Evolutionary conservation across 1,140 invertebrate species (phyloP).

Genomic region (Oppia nitens): DNA sequence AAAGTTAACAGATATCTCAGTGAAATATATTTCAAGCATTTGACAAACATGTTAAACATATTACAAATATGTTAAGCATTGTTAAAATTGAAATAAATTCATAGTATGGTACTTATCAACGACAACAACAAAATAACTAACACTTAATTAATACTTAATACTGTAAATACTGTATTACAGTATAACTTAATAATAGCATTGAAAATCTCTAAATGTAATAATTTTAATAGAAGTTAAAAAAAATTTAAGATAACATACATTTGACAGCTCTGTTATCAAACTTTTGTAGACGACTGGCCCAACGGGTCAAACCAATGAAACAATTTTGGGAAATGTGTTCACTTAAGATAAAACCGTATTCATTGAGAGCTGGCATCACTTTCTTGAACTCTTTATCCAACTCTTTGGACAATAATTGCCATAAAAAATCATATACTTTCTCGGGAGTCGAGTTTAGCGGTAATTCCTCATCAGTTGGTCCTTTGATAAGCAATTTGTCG

Average conservation of each 20-base stretch:
- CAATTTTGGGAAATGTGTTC: conserved; percentile 3
- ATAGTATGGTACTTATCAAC: no score
- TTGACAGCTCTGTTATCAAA: not conserved
- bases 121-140: no score
- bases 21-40: no score
- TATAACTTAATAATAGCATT: no score
- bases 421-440: conserved; percentile 9
- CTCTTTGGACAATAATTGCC: not conserved
- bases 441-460: conserved; percentile 3
- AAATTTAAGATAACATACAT: conserved; percentile 3
- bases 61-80: no score
- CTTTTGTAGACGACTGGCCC: not conserved
- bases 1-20: no score
- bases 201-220: no score
- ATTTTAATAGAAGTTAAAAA: not conserved
- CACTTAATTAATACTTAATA: no score
- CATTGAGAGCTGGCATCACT: conserved; percentile 3
- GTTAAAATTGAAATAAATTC: no score
- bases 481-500: conserved; percentile 5
- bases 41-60: no score
- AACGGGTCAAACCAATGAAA: conserved; percentile 5
- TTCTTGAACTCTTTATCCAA: not conserved
- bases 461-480: conserved; percentile 6
- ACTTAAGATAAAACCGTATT: conserved; percentile 1
- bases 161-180: no score